phyloP scores from a whole-genome alignment of 2,113 vertebrate genomes.

The Dicaeum eximium region DNA sequence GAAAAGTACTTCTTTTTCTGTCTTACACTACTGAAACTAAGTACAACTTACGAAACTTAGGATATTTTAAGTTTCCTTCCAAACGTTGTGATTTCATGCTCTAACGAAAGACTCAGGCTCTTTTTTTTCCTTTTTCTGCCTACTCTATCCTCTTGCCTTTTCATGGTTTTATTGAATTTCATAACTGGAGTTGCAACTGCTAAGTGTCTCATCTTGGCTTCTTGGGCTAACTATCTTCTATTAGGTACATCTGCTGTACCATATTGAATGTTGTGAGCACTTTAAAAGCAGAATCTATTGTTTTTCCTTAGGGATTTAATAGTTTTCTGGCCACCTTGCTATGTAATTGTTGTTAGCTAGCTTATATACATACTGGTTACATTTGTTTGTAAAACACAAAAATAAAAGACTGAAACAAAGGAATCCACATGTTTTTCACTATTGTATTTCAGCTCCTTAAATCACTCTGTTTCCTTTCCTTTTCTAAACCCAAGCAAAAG shows the following conservation, averaged over 20 bases:
- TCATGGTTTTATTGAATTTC: background rate
- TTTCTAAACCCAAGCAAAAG: background rate
- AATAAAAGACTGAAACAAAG: background rate
- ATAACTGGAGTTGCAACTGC: background rate
- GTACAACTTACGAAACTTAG: background rate
- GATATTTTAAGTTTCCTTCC: background rate
- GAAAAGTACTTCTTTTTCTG: background rate
- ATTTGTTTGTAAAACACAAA: background rate
- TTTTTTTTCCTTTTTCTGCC: background rate
- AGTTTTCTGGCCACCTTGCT: background rate
- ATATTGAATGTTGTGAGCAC: background rate
- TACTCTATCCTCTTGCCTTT: background rate
- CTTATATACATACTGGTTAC: fast-evolving
- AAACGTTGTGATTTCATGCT: background rate
- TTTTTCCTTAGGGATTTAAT: background rate
- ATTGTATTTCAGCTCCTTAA: background rate
- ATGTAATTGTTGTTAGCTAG: background rate
- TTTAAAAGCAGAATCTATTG: background rate
- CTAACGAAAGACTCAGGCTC: background rate
- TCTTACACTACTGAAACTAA: background rate
- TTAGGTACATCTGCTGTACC: background rate
- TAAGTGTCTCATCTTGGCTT: background rate
- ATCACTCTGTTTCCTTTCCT: background rate
- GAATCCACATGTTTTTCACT: background rate
- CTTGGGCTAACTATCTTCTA: background rate